Evolutionary conservation across 1,140 invertebrate genomes (phyloP), one percentile per base, ranked within the genome.

Genomic region (Drosophila pallidifrons): DNA sequence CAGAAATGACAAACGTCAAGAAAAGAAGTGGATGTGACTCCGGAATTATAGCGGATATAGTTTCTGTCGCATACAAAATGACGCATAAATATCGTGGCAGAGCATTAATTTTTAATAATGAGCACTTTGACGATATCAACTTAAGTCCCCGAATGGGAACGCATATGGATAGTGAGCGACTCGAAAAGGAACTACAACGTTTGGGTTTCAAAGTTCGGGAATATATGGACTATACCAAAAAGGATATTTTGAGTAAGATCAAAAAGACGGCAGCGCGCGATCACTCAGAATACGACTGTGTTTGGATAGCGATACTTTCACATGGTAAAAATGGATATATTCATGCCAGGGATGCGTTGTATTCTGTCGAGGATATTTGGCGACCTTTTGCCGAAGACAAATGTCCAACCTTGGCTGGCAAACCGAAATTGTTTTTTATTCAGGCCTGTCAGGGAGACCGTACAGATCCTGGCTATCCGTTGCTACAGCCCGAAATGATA

Each of bases 381-480:
- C 94, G 94, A 46, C 94, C 95, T 60, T 99, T 99, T 88, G 97
- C 97, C 58, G 96, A 96, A 10, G 95, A 98, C 91, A 96, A 95
- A 69, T 98, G 98, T 83, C 95, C 95, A 13, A 94, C 95, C 68
- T 93, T 99, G 49, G 96, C 96, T 83, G 98, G 98, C 20, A 98
- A 98, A 93, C 97, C 97, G n/a, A 98, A 98, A 92, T 70, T 98
- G 45, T 98, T 98, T 92, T 97, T 98, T 82, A 96, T 98, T 79
- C 97, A 98, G 94, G 97, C 97, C 75, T 98, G 97, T 79, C 97
- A 97, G 93, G 97, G 97, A 20, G 96, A 97, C 91, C 95, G 95
- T 87, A 93, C 97, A 15, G 97, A 98, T 93, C 92, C 93, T 52
- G 97, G 96, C 11, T 93, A 95, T 11, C 94, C 93, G 28, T 88